These are phyloP conservation scores for Hoplodrina blanda DNA, from an alignment of 2,888 invertebrate genomes.

Conservation along the genomic window DNA sequence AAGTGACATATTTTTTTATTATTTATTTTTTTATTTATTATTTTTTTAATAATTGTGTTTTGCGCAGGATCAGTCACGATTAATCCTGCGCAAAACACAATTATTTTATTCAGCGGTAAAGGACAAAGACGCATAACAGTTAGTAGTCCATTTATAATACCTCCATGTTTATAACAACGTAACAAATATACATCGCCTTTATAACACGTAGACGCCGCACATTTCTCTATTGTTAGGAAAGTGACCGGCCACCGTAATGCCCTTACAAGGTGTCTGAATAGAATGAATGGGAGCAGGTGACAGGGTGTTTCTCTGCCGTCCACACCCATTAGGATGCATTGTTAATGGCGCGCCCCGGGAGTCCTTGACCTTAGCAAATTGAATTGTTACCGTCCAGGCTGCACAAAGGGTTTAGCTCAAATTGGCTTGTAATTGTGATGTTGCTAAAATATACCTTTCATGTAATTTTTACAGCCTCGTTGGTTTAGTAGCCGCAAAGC, in stretches of 20 bases:
- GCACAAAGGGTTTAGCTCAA: constrained; percentile 4
- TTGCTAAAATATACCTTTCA: not conserved
- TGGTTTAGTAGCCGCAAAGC: too few relatives aligned
- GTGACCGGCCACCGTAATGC: constrained; percentile 23
- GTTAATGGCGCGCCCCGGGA: constrained; percentile 37
- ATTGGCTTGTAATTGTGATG: constrained; percentile 8
- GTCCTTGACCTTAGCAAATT: constrained; percentile 44
- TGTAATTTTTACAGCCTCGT: not conserved
- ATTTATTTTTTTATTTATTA: too few relatives aligned
- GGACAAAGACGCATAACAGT: too few relatives aligned
- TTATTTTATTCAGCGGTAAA: too few relatives aligned
- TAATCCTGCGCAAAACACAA: too few relatives aligned
- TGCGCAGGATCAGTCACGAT: too few relatives aligned
- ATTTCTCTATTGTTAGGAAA: constrained; percentile 17
- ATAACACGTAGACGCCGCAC: constrained; percentile 4
- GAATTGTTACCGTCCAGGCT: constrained; percentile 32
- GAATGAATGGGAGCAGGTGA: constrained; percentile 39
- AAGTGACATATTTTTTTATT: too few relatives aligned
- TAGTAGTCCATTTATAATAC: too few relatives aligned
- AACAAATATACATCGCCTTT: not conserved
- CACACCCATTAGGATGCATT: constrained; percentile 44
- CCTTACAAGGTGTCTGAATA: constrained; percentile 4
- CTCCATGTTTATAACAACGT: not conserved
- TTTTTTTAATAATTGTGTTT: too few relatives aligned
- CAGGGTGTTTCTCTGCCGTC: constrained; percentile 37